Conservation (phyloP, 1,140 invertebrate genomes). For the Drosophila kikkawai region DNA sequence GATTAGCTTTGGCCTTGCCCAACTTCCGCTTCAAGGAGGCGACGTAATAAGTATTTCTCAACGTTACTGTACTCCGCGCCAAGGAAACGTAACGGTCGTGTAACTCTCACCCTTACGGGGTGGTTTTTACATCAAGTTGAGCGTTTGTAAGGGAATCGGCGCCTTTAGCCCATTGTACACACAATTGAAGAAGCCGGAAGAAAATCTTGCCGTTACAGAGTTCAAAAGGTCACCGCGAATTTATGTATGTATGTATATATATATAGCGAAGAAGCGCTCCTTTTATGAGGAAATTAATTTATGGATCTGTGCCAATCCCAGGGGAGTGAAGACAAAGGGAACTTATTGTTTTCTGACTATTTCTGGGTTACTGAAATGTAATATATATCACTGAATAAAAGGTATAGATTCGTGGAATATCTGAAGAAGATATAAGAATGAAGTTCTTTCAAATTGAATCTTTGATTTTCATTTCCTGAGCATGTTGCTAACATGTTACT, state of each 20-base stretch:
- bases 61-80: conserved; percentile 28
- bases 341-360: conserved; percentile 36
- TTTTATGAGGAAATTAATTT: conserved; percentile 17
- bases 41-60: conserved; percentile 10
- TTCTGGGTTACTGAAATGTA: background rate
- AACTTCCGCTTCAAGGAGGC: conserved; percentile 9
- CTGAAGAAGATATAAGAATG: background rate
- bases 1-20: conserved; percentile 15
- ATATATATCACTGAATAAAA: background rate
- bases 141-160: conserved; percentile 2
- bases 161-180: conserved; percentile 31
- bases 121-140: conserved; percentile 35
- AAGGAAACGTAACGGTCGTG: conserved; percentile 28
- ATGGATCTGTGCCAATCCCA: conserved; percentile 10
- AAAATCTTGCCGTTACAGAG: conserved; percentile 26
- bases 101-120: conserved; percentile 37
- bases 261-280: conserved; percentile 9
- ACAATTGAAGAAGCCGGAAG: conserved; percentile 44
- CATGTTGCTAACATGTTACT: background rate
- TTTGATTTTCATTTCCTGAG: conserved; percentile 1
- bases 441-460: background rate
- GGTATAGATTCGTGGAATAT: background rate
- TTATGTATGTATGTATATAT: background rate
- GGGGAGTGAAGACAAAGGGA: conserved; percentile 42
- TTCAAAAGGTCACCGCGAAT: conserved; percentile 54